A percentile compares a stretch with the other conserved stretches of the same genome.
Evolutionary conservation across 2,113 vertebrate genomes (phyloP).

Genomic region (Cardinalis cardinalis): DNA sequence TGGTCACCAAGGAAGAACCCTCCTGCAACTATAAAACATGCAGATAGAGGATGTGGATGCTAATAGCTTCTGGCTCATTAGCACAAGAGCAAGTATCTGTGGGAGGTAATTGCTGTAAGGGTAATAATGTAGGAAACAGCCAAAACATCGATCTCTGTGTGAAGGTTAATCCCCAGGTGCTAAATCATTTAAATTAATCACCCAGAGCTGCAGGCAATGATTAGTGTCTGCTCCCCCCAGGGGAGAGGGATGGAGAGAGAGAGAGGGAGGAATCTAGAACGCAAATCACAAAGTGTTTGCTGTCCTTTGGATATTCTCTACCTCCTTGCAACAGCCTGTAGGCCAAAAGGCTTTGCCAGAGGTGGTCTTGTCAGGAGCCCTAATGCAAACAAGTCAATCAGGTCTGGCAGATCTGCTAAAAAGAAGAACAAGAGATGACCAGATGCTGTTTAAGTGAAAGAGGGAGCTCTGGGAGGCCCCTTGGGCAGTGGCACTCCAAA

Average conservation of each 20-base stretch:
- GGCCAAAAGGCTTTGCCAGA: background rate
- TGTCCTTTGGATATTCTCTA: background rate
- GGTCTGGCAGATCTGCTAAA: background rate
- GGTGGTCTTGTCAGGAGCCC: background rate
- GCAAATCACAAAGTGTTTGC: background rate
- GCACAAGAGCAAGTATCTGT: slow-evolving; percentile 19
- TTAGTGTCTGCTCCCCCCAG: background rate
- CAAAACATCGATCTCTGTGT: slow-evolving; percentile 39
- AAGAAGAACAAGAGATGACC: background rate
- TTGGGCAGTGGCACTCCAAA: background rate
- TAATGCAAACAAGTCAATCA: background rate
- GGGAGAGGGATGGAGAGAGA: background rate
- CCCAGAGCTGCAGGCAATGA: slow-evolving; percentile 15
- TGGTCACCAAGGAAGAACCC: background rate
- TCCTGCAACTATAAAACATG: background rate
- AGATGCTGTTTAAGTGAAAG: background rate
- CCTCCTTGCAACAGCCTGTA: background rate
- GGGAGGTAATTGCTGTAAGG: slow-evolving; percentile 51
- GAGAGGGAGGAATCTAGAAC: background rate
- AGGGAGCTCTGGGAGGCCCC: background rate
- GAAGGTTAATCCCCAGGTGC: slow-evolving; percentile 46
- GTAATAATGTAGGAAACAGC: slow-evolving; percentile 44
- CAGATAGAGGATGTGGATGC: background rate
- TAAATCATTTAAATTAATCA: slow-evolving; percentile 62
- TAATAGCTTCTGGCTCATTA: slow-evolving; percentile 54